Percentiles rank a stretch among this genome's conserved stretches.
Evolutionary conservation across 2,888 invertebrate species (phyloP).

Genomic region (Eugnorisma glareosa): DNA sequence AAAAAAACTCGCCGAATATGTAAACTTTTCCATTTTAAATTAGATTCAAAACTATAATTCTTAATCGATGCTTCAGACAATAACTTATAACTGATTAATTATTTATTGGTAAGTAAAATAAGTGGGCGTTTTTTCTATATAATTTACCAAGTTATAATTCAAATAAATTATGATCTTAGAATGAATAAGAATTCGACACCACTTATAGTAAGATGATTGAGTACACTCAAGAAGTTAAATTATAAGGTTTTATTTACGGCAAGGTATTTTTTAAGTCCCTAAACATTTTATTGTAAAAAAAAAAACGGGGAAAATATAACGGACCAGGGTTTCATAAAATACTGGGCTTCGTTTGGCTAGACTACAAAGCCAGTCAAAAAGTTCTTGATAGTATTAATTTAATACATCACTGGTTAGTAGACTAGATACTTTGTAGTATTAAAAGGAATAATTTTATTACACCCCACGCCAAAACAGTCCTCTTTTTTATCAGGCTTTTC

Average conservation of each 20-base stretch:
- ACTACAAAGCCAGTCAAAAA: conserved; percentile 2
- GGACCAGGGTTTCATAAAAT: not conserved
- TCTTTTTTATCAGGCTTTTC: too few species aligned
- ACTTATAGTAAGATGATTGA: conserved; percentile 2
- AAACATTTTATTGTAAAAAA: not conserved
- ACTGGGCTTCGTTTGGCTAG: not conserved
- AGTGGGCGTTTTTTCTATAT: not conserved
- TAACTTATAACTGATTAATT: not conserved
- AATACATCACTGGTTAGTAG: not conserved
- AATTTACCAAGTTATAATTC: not conserved
- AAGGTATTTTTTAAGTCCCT: not conserved
- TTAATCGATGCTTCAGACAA: not conserved
- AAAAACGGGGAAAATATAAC: not conserved
- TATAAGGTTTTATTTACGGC: not conserved
- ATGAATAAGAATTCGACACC: not conserved
- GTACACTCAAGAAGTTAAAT: not conserved
- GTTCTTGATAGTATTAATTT: not conserved
- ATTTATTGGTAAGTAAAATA: not conserved
- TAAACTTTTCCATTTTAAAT: not conserved
- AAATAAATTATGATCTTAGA: not conserved
- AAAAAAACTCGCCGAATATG: not conserved
- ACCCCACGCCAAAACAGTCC: too few species aligned
- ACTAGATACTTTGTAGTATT: not conserved
- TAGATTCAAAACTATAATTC: not conserved
- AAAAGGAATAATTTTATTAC: not conserved